These are phyloP conservation scores for Syncerus caffer DNA, from an alignment of 2,797 vertebrate genomes.

Conservation along the genomic window DNA sequence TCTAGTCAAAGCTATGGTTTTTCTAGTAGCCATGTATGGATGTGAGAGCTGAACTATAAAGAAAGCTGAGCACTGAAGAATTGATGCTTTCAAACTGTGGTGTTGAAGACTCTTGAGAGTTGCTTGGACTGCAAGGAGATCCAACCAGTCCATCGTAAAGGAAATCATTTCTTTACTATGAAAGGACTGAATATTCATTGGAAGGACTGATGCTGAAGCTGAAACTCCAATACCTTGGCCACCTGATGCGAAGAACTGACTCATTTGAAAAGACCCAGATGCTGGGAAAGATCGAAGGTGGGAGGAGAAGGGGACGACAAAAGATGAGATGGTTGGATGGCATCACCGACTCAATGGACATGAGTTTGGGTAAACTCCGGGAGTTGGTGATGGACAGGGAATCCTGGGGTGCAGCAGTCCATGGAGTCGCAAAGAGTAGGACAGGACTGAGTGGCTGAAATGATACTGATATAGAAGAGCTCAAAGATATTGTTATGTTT, in stretches of 20 bases:
- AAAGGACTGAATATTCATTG: neutral
- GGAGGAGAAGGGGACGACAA: neutral
- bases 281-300: neutral
- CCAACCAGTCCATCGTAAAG: neutral
- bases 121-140: neutral
- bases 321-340: neutral
- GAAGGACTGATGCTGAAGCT: neutral
- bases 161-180: neutral
- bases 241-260: neutral
- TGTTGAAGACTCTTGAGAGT: neutral
- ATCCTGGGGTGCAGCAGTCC: neutral
- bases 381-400: neutral
- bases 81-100: neutral
- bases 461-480: neutral
- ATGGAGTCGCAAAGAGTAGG: accelerated
- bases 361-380: neutral
- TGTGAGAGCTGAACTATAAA: neutral
- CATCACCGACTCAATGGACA: neutral
- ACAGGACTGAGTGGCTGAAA: accelerated
- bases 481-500: neutral
- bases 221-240: neutral
- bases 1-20: neutral
- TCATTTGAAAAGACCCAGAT: neutral
- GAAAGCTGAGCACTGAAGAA: accelerated
- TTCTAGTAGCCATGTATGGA: neutral